Evolutionary conservation across 2,113 vertebrate genomes (phyloP).

Genomic region (Eleginops maclovinus): DNA sequence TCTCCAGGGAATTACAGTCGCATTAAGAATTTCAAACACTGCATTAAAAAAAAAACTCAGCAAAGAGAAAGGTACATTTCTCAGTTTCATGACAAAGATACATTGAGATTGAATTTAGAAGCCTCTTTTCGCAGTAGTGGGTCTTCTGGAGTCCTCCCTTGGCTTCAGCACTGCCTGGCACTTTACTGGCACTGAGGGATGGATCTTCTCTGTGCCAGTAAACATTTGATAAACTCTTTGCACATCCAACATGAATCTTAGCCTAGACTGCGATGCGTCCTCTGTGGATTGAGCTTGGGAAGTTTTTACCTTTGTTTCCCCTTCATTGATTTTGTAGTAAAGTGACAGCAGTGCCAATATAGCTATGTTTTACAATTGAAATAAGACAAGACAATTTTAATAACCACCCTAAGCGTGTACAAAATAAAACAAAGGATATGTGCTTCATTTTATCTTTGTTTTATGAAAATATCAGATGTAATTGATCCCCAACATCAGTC

Average conservation of each 20-base stretch:
- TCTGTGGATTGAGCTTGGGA: constrained; percentile 7
- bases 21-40: not conserved
- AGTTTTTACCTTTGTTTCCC: not conserved
- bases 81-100: constrained; percentile 20
- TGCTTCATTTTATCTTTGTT: constrained; percentile 24
- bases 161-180: constrained; percentile 79
- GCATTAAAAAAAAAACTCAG: constrained; percentile 4
- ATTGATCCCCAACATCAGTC: constrained; percentile 24
- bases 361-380: constrained; percentile 49
- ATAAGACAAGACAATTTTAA: constrained; percentile 58
- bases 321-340: constrained; percentile 48
- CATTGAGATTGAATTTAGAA: constrained; percentile 34
- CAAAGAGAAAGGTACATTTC: constrained; percentile 23
- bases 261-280: constrained; percentile 11
- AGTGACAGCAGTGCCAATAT: constrained; percentile 67
- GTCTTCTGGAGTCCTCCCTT: constrained; percentile 77
- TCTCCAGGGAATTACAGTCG: constrained; percentile 28
- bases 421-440: constrained; percentile 41
- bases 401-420: constrained; percentile 23
- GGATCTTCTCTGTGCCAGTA: constrained; percentile 62
- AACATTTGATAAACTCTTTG: constrained; percentile 58
- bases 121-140: constrained; percentile 83
- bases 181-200: constrained; percentile 68
- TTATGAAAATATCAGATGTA: constrained; percentile 17
- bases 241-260: constrained; percentile 29